Percentiles rank a stretch among this genome's conserved stretches.
Evolutionary conservation across 2,113 vertebrate species (phyloP).

Genomic region (Nipponia nippon): DNA sequence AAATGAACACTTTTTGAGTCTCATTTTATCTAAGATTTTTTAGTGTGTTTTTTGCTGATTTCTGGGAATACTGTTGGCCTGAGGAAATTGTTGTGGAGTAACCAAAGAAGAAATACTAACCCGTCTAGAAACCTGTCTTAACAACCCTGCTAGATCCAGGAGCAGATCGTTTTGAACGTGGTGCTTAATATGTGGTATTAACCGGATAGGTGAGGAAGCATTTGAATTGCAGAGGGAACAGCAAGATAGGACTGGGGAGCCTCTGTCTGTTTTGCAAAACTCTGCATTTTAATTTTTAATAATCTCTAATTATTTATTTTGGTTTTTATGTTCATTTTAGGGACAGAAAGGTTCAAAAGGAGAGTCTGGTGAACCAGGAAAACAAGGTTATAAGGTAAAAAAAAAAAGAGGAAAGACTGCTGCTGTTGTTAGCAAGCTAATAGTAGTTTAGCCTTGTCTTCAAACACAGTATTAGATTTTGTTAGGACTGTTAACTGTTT

Average conservation of each 20-base stretch:
- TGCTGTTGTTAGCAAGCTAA: background rate
- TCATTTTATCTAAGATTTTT: background rate
- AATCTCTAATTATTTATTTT: background rate
- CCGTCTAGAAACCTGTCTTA: background rate
- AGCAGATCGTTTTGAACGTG: background rate
- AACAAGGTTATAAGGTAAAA: slow-evolving; percentile 96
- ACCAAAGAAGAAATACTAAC: background rate
- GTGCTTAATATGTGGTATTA: background rate
- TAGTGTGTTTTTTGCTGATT: background rate
- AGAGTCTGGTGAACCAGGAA: slow-evolving; percentile 92
- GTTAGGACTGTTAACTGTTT: background rate
- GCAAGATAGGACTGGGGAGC: background rate
- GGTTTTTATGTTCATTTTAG: slow-evolving; percentile 60
- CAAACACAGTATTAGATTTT: background rate
- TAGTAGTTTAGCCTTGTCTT: background rate
- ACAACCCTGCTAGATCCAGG: background rate
- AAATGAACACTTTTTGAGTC: background rate
- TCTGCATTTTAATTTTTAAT: background rate
- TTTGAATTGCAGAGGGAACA: background rate
- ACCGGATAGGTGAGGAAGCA: background rate
- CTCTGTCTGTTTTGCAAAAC: background rate
- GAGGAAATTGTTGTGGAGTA: background rate
- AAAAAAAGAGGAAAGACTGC: background rate
- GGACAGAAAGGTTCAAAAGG: slow-evolving; percentile 96
- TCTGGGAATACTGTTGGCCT: background rate